Evolutionary conservation across 2,888 invertebrate genomes (phyloP).

Genomic region (Netelia inedita): DNA sequence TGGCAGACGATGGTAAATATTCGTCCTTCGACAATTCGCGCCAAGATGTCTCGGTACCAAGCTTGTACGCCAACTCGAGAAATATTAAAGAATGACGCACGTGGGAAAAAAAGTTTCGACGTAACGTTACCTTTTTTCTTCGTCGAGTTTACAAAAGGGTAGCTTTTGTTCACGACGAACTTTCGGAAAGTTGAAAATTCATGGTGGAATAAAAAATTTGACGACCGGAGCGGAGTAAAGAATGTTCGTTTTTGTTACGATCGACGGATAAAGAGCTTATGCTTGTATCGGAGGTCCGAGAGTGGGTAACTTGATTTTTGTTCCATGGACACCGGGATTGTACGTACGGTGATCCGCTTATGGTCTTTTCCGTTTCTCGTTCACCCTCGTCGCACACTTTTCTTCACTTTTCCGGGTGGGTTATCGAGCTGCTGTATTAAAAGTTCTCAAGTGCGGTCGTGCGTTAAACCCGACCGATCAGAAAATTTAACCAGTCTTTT

Average conservation of each 20-base stretch:
- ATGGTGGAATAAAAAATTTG: background rate
- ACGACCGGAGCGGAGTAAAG: background rate
- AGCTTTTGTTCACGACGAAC: too few species aligned
- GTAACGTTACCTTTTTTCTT: too few species aligned
- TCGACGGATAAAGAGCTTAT: background rate
- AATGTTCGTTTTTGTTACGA: background rate
- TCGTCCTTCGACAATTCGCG: background rate
- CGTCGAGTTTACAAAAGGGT: too few species aligned
- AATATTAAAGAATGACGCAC: background rate
- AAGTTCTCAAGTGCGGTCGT: constrained; percentile 59
- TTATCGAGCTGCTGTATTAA: constrained; percentile 32
- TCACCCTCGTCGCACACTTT: constrained; percentile 26
- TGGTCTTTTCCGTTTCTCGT: background rate
- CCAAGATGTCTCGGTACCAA: background rate
- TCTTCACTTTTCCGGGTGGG: constrained; percentile 30
- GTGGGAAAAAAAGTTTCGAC: background rate
- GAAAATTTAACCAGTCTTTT: constrained; percentile 61
- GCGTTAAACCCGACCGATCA: constrained; percentile 62
- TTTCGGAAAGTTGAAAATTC: background rate
- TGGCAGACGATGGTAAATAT: constrained; percentile 22
- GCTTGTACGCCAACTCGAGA: background rate
- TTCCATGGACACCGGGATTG: background rate
- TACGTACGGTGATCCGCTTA: background rate
- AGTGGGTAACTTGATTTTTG: constrained; percentile 1
- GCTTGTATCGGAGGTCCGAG: background rate